Conservation (phyloP, 2,888 invertebrate species). For the Macrosiphum euphorbiae region DNA sequence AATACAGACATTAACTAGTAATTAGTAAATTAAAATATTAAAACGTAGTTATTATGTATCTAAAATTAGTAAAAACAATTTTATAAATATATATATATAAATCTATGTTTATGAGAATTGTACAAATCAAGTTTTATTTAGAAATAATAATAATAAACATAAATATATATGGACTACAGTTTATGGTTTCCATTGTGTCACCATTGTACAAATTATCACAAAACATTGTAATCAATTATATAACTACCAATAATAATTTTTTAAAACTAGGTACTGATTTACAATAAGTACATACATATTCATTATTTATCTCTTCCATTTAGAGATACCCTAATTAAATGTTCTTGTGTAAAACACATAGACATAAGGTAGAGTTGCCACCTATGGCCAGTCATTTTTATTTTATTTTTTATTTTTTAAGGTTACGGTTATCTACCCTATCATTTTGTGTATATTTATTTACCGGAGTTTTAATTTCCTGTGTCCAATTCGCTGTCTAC, state of each 20-base stretch:
- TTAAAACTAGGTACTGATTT: background rate
- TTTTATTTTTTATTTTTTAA: background rate
- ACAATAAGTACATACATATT: background rate
- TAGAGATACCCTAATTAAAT: background rate
- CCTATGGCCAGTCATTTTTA: no score
- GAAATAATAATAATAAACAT: no score
- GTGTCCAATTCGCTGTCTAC: background rate
- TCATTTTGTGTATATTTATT: no score
- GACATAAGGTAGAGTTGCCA: no score
- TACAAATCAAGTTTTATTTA: no score
- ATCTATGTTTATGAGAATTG: background rate
- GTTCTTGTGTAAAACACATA: background rate
- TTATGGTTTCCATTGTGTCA: no score
- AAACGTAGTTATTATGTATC: background rate
- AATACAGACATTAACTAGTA: background rate
- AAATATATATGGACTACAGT: no score
- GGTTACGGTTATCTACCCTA: no score
- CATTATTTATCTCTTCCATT: background rate
- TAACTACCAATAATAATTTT: background rate
- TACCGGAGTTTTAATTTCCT: background rate
- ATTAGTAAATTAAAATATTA: background rate
- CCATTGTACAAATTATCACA: background rate
- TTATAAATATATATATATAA: background rate
- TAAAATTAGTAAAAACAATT: background rate
- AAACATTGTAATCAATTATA: background rate